Percentiles rank a stretch among this genome's conserved stretches.
phyloP scores from a whole-genome alignment of 2,888 invertebrate genomes.

The Eilema griseolum region DNA sequence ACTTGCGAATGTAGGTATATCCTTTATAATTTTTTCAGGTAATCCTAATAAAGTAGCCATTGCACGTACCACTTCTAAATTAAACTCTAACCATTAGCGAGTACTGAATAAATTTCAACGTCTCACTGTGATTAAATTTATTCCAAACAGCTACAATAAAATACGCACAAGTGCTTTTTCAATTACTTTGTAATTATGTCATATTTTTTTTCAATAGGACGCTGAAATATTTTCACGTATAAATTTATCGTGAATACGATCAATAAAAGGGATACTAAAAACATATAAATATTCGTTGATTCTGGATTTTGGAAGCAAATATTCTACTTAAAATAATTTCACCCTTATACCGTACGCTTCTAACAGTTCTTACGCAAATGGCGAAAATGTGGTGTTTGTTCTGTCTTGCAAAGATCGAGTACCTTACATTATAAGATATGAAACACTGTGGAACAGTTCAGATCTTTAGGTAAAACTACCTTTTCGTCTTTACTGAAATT shows the following conservation, averaged over 20 bases:
- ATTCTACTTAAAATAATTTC: conserved; percentile 67
- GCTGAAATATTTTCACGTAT: conserved; percentile 39
- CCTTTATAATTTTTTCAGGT: background rate
- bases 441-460: conserved; percentile 41
- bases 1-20: background rate
- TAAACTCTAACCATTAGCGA: background rate
- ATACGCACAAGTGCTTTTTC: conserved; percentile 50
- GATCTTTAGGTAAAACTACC: background rate
- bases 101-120: background rate
- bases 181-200: conserved; percentile 47
- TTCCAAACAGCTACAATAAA: conserved; percentile 49
- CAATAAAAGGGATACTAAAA: conserved; percentile 73
- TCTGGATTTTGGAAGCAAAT: conserved; percentile 79
- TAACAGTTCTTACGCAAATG: conserved; percentile 43
- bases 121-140: conserved; percentile 30
- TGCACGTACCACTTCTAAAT: conserved; percentile 2
- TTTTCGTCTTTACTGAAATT: background rate
- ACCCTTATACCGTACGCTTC: conserved; percentile 56
- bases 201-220: conserved; percentile 38
- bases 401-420: conserved; percentile 41
- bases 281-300: conserved; percentile 85
- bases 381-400: conserved; percentile 44
- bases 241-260: conserved; percentile 63
- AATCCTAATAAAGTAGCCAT: background rate
- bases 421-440: conserved; percentile 45